phyloP scores from a whole-genome alignment of 2,113 vertebrate genomes.

The Puma concolor region DNA sequence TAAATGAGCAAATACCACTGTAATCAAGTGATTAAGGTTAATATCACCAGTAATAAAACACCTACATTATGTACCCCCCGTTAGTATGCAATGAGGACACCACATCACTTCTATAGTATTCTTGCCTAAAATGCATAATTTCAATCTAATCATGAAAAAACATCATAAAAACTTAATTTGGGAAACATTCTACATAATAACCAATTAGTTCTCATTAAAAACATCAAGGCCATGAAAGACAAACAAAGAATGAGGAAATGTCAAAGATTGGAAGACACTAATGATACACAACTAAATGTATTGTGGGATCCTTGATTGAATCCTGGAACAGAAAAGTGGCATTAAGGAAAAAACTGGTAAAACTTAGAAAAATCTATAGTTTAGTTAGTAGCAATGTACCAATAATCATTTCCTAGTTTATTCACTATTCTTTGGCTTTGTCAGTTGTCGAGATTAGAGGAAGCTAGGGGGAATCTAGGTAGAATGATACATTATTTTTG shows the following conservation, averaged over 20 bases:
- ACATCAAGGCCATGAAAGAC: background rate
- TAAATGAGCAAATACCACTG: background rate
- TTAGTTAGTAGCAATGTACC: background rate
- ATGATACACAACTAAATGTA: background rate
- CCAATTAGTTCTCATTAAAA: background rate
- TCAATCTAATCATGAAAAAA: background rate
- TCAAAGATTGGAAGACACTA: background rate
- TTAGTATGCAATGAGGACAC: background rate
- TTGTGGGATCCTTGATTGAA: background rate
- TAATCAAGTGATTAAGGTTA: background rate
- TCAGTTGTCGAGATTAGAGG: constrained; percentile 23
- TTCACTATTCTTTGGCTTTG: background rate
- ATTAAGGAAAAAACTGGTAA: background rate
- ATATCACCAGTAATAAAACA: background rate
- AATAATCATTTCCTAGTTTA: background rate
- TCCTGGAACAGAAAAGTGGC: background rate
- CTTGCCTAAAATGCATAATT: background rate
- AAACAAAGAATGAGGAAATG: background rate
- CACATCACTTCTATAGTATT: background rate
- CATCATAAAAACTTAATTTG: background rate
- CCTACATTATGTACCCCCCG: background rate
- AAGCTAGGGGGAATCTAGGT: background rate
- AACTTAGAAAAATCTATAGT: background rate
- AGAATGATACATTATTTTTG: background rate
- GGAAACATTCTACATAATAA: background rate